Evolutionary conservation across 1,140 invertebrate genomes (phyloP).

Genomic region (Bactericera cockerelli): DNA sequence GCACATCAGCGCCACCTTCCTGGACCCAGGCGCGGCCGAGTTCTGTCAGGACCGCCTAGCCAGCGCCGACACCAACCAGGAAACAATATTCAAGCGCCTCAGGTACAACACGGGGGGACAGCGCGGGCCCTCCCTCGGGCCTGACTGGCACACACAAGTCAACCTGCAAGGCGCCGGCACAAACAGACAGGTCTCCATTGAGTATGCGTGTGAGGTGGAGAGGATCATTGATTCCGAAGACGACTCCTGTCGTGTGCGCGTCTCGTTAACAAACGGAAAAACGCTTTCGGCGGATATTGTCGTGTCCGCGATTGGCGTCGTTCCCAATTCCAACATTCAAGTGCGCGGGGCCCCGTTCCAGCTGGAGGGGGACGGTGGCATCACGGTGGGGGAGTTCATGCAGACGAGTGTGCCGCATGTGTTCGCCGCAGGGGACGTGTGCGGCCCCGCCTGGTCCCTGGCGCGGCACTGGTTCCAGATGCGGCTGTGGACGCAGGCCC

Average conservation of each 20-base stretch:
- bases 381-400: constrained; percentile 74
- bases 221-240: constrained; percentile 26
- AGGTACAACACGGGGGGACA: constrained; percentile 40
- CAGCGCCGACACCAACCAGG: constrained; percentile 20
- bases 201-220: constrained; percentile 57
- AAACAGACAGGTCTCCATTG: constrained; percentile 32
- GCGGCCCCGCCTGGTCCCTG: constrained; percentile 56
- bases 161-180: constrained; percentile 31
- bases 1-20: constrained; percentile 81
- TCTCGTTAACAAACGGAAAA: constrained; percentile 58
- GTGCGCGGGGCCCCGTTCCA: constrained; percentile 34
- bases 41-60: constrained; percentile 55
- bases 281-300: constrained; percentile 75
- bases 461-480: constrained; percentile 90
- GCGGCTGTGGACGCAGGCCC: constrained; percentile 92
- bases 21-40: constrained; percentile 88
- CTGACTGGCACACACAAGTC: constrained; percentile 76
- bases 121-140: constrained; percentile 74
- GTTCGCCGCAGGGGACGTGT: constrained; percentile 92
- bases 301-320: constrained; percentile 88
- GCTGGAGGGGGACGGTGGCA: constrained; percentile 50
- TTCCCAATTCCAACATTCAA: constrained; percentile 44
- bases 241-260: constrained; percentile 48
- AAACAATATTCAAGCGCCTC: constrained; percentile 42
- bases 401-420: constrained; percentile 60